These are phyloP conservation scores for Chrysomela aeneicollis DNA, from an alignment of 2,888 invertebrate genomes.

Conservation along the genomic window DNA sequence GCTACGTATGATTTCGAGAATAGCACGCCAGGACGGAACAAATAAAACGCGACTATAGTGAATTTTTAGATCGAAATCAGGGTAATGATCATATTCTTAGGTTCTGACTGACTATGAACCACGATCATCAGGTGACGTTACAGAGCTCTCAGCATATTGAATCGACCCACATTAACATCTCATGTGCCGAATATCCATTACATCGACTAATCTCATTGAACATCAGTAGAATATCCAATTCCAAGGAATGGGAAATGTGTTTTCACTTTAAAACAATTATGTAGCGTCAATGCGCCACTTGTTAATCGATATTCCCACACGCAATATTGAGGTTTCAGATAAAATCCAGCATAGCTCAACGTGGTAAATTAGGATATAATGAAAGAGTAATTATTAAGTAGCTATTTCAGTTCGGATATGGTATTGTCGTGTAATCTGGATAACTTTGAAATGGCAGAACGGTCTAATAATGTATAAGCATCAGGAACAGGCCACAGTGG, in stretches of 20 bases:
- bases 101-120: no score
- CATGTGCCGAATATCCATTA: not conserved
- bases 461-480: no score
- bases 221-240: not conserved
- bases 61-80: no score
- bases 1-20: no score
- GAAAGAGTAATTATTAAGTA: constrained; percentile 8
- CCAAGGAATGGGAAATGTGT: constrained; percentile 15
- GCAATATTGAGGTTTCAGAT: constrained; percentile 41
- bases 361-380: constrained; percentile 18
- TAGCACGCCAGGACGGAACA: no score
- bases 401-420: constrained; percentile 8
- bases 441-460: not conserved
- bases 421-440: not conserved
- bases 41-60: no score
- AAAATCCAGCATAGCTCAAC: constrained; percentile 14
- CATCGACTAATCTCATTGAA: not conserved
- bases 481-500: no score
- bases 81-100: no score
- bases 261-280: constrained; percentile 49
- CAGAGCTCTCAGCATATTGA: no score
- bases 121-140: no score
- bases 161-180: no score
- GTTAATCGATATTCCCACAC: constrained; percentile 47
- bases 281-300: constrained; percentile 51